These are phyloP conservation scores for Pavo muticus DNA, from an alignment of 2,113 vertebrate genomes.

Conservation along the genomic window DNA sequence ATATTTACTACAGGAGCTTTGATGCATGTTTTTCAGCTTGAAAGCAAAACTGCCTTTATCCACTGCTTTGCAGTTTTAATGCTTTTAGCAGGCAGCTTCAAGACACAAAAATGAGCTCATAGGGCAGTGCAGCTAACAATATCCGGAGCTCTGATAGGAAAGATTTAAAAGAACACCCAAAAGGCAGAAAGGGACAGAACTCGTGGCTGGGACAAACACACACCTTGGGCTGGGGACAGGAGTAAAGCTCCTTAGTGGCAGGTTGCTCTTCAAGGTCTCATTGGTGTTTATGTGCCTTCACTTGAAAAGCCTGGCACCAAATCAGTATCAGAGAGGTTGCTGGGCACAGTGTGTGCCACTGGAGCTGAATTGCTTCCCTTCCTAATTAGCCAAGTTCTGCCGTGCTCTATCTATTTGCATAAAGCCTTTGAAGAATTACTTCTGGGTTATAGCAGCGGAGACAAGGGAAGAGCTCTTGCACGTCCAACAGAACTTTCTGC, in stretches of 20 bases:
- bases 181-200: not conserved
- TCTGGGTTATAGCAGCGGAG: not conserved
- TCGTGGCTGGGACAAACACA: not conserved
- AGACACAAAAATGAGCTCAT: slow-evolving; percentile 6
- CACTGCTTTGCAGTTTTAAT: slow-evolving; percentile 56
- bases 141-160: not conserved
- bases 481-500: not conserved
- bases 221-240: not conserved
- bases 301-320: not conserved
- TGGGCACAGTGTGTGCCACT: not conserved
- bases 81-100: slow-evolving; percentile 56
- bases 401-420: not conserved
- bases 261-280: not conserved
- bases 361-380: not conserved
- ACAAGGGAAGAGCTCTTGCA: not conserved
- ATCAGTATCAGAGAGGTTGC: not conserved
- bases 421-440: slow-evolving; percentile 3
- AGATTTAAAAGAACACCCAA: slow-evolving; percentile 35
- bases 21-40: slow-evolving; percentile 65
- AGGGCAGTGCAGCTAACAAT: not conserved
- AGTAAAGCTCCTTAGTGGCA: not conserved
- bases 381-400: not conserved
- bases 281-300: not conserved
- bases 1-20: slow-evolving; percentile 57
- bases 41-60: slow-evolving; percentile 49